Base-by-base conservation (phyloP, 2,797 vertebrate genomes). In the Moxostoma hubbsi region DNA sequence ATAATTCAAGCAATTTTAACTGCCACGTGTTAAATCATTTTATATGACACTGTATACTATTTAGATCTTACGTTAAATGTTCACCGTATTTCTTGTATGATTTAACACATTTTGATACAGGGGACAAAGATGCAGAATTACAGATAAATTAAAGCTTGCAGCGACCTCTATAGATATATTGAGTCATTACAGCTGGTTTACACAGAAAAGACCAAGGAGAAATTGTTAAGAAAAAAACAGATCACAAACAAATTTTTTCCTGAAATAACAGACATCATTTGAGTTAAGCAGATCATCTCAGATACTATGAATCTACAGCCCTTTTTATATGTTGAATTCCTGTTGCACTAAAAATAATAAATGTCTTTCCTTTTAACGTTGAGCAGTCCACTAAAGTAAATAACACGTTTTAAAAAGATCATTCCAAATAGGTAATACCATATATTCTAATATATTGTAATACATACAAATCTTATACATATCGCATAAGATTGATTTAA, bases 141-240 rank as follows among this genome's bases (percentile, higher is more conserved):
- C 86, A 89, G 85, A 87, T 87, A 83, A 89, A 89, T 86, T 87
- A 89, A 89, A 91, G 92, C 90, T 92, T 85, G 89, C 89, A 94
- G 93, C 93, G 93, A 91, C 94, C 93, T 94, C 94, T 93, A 91
- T 93, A 86, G 94, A 90, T 85, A 0, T 78, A 9, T 6, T 11
- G 57, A 13, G 58, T 65, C 51, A 67, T 67, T 58, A 65, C 73
- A 73, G 49, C 68, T 61, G 50, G 11, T 67, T 72, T 45, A 62
- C 18, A 73, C 9, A 18, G 53, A 66, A 15, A 63, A 1, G n/a
- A 16, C 1, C 24, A 1, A 24, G 2, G 24, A 24, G 1, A 24
- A 24, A 24, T 24, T 24, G 1, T 24, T n/a, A n/a, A 4, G n/a
- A 7, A 10, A 12, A 6, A 59, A 59, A 15, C n/a, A 36, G 16